phyloP scores from a whole-genome alignment of 2,888 invertebrate genomes.

The Tetheella fluctuosa region DNA sequence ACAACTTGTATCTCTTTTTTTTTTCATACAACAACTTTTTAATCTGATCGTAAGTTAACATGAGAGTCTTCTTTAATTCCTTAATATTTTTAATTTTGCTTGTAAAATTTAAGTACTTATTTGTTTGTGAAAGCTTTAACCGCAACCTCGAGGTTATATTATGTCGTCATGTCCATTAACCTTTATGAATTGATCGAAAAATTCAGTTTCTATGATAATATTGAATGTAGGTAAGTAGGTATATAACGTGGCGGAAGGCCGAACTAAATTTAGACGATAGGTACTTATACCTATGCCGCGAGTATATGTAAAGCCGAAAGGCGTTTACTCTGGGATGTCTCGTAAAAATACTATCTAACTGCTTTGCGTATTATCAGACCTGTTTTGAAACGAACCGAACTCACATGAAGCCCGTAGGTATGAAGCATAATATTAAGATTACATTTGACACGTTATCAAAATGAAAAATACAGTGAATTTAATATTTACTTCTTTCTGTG shows the following conservation, averaged over 20 bases:
- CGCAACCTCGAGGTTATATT: slow-evolving; percentile 35
- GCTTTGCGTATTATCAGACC: slow-evolving; percentile 70
- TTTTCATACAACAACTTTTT: slow-evolving; percentile 47
- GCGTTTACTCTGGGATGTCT: slow-evolving; percentile 68
- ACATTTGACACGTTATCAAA: slow-evolving; percentile 67
- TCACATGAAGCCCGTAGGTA: slow-evolving; percentile 65
- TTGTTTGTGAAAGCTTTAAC: slow-evolving; percentile 38
- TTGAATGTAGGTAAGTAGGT: too few relatives aligned
- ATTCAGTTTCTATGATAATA: slow-evolving; percentile 22
- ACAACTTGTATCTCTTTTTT: slow-evolving; percentile 47
- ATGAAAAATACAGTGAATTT: slow-evolving; percentile 46
- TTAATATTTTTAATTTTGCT: slow-evolving; percentile 45
- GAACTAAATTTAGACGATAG: slow-evolving; percentile 44
- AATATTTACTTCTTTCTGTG: slow-evolving; percentile 28
- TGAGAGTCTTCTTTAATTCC: slow-evolving; percentile 53
- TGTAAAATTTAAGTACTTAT: slow-evolving; percentile 41
- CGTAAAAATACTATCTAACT: slow-evolving; percentile 80
- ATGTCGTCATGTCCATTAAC: slow-evolving; percentile 30
- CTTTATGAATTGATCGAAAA: slow-evolving; percentile 22
- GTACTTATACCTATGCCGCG: slow-evolving; percentile 44
- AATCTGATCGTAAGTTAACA: slow-evolving; percentile 49
- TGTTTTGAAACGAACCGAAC: slow-evolving; percentile 60
- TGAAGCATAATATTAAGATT: slow-evolving; percentile 60
- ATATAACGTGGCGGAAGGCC: slow-evolving; percentile 17
- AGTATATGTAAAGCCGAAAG: slow-evolving; percentile 58